Evolutionary conservation across 2,888 invertebrate genomes (phyloP), one percentile per base, ranked within the genome.

Genomic region (Chymomyza procnemis): DNA sequence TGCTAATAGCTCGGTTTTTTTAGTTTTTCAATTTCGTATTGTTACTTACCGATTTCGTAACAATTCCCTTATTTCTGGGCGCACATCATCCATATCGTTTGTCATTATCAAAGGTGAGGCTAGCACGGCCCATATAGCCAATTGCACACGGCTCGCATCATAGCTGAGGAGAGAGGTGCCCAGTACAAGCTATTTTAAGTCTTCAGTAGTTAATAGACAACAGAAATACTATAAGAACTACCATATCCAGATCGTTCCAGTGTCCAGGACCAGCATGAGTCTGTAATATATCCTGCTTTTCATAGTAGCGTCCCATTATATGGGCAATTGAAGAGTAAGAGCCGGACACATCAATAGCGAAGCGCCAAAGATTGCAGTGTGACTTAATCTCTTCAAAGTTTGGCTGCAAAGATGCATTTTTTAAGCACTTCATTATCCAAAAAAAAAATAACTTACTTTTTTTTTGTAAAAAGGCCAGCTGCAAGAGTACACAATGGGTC

Each of bases 401-500:
- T 0, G 93, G 34, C 34, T 41, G 34, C 34, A 41, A 41, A 12
- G 9, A 5, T 12, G 34, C 2, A 12, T 12, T 41, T 41, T 41
- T 41, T 3, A 41, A 41, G 34, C 12, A 41, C 34, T 12, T 3
- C 9, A 9, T 9, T 12, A 12, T 41, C 2, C n/a, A n/a, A n/a
- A 12, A 12, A 41, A 41, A 12, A 1, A 1, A 41, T 3, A 41
- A 41, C 34, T 41, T 41, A 41, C 34, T 4, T 41, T 41, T 3
- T 9, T 1, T 5, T 93, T 93, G 88, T 96, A 96, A 19, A 93
- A 94, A 4, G 96, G 96, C 95, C 95, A 96, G 85, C 94, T 94
- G 89, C 96, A 96, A 0, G 95, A 95, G 89, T 94, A 96, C 2
- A 95, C 92, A 85, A 96, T 95, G 6, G 94, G 94, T 26, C 95